Base-by-base conservation (phyloP, 2,888 invertebrate species). In the Phragmatobia fuliginosa region DNA sequence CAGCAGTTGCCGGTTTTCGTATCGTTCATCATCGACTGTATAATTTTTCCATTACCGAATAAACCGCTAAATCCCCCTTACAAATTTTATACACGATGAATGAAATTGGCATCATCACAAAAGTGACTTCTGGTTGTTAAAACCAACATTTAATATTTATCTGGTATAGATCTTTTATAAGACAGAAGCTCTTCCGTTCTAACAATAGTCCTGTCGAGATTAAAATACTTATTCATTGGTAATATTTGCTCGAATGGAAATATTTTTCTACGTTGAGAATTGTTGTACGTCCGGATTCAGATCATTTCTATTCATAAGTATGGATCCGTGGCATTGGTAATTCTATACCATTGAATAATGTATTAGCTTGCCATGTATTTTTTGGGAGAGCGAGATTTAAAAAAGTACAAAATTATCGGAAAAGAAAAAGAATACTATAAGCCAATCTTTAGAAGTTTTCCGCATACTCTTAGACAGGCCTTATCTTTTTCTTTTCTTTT, bases 31-130 rank as follows among this genome's bases (percentile, higher is more conserved):
- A 75, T 70, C 70, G 72, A 75, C 70, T 71, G 80, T 80, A 79
- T 79, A 79, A 79, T 79, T 73, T 79, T 69, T 75, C 80, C 79
- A 79, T 79, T 79, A 79, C 70, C 61, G 52, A 77, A 77, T 73
- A 60, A 72, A 66, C 67, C 60, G 58, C 72, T 66, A 76, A 68
- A 67, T 28, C 73, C 33, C 33, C 66, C 70, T 73, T 73, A 75
- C 75, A 73, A 73, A 77, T 79, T 72, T 73, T 68, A 70, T 73
- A 73, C 70, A 70, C 70, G 73, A 66, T 72, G 70, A 73, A 75
- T 71, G 38, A 60, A 75, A 75, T 73, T 68, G 71, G 69, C 77
- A 79, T 77, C 62, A 70, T 71, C 68, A 77, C 56, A 68, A 45
- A 59, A 75, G 66, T 62, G 59, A 21, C 56, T 62, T 63, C 60